Conservation (phyloP, 2,888 invertebrate genomes). For the Lepidochrysops patricia region DNA sequence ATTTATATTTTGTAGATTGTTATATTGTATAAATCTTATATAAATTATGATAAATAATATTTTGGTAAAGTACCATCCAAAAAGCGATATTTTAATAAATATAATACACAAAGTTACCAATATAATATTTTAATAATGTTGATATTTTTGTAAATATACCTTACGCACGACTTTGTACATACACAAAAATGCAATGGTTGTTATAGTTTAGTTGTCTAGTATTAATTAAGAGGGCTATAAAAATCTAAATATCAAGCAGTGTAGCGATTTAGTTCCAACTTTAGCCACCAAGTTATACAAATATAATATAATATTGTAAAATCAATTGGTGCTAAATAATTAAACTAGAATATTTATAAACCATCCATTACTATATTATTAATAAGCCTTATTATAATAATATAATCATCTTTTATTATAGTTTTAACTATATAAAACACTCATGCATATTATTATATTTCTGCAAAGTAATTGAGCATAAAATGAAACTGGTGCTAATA, state of each 20-base stretch:
- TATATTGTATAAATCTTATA: not conserved
- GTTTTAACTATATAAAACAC: no score
- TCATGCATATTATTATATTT: no score
- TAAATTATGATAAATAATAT: not conserved
- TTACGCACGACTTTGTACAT: not conserved
- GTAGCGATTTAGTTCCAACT: not conserved
- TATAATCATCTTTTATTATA: no score
- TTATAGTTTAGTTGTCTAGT: not conserved
- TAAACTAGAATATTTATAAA: not conserved
- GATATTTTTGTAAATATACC: not conserved
- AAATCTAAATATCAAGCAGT: not conserved
- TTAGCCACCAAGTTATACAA: not conserved
- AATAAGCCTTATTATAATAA: no score
- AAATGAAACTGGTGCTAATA: no score
- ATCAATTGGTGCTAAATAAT: not conserved
- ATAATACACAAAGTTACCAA: not conserved
- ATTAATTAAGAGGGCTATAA: not conserved
- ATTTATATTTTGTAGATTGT: no score
- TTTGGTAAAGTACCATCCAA: not conserved
- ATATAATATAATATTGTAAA: not conserved
- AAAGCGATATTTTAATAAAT: not conserved
- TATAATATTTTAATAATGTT: not conserved
- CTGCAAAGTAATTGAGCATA: no score
- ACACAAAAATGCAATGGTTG: slow-evolving; percentile 2
- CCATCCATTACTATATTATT: not conserved